Evolutionary conservation across 35 echinoderm and acorn worm genomes (phyloP), one percentile per base, ranked within the genome.

Genomic region (Ophioderma brevispina): DNA sequence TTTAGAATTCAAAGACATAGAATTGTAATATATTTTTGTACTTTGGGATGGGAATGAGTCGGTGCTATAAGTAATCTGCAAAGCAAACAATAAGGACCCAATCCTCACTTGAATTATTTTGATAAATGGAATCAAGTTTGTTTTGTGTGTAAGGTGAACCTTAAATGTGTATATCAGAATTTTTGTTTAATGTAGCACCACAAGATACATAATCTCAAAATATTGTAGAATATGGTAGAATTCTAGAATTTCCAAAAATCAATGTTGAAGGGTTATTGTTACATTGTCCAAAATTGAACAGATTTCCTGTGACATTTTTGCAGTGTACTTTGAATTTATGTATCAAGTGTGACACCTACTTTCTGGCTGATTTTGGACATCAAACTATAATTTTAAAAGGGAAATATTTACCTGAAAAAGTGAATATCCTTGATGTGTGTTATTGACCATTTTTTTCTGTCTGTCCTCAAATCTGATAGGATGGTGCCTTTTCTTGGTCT

Each of bases 21-120:
- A 70, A 70, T 46, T 70, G 59, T 70, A 15, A 70, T 70, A 70
- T 70, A 70, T 70, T 70, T 70, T 70, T 70, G 23, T 70, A 70
- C 59, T 70, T 13, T 30, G 59, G n/a, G 28, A 70, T 70, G 28
- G 59, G 59, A 70, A 30, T 15, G 6, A 70, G 17, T 70, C 59
- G 59, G 59, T 70, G 59, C 59, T 70, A 70, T 25, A 70, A 8
- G 17, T 46, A 8, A 46, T 8, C 41, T 46, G 17, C 41, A 46
- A 17, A 46, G n/a, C n/a, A n/a, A n/a, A n/a, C n/a, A n/a, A n/a
- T n/a, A n/a, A n/a, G n/a, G n/a, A n/a, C n/a, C n/a, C n/a, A n/a
- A n/a, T n/a, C n/a, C n/a, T n/a, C n/a, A n/a, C n/a, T n/a, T n/a
- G n/a, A n/a, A n/a, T n/a, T n/a, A n/a, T n/a, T n/a, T n/a, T n/a